Base-by-base conservation (phyloP, 1,140 invertebrate genomes). In the Zaprionus gabonicus region DNA sequence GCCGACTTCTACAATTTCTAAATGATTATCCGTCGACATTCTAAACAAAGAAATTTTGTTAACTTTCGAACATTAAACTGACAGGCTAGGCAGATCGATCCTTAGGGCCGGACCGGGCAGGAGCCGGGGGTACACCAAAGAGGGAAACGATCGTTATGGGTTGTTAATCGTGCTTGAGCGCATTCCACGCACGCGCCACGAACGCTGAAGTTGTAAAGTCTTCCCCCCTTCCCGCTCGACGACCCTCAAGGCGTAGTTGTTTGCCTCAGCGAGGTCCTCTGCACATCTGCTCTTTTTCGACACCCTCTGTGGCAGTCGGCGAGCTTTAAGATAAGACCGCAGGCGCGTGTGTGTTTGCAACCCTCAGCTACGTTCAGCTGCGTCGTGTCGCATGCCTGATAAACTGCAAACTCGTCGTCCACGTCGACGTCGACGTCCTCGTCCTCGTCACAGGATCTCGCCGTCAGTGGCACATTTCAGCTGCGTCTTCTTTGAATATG, bases 251-350 rank as follows among this genome's bases (percentile, higher is more conserved):
- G 34, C 51, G 71, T 51, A 77, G 66, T 78, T 72, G 68, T 71
- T 46, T 71, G 72, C 71, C 34, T 82, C 57, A 34, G 56, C 62
- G 15, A 34, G 69, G 62, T 74, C 63, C 20, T 23, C 68, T 7
- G 75, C 62, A 90, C 84, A 88, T 88, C 84, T 88, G 84, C 85
- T 90, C 85, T 75, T 76, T 88, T 88, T 59, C 67, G 57, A 71
- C 84, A 63, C 83, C 86, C 76, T 58, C 53, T 38, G 28, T 51
- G 38, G 20, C 17, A 23, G 23, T 10, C 31, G 7, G 25, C 10
- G 38, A 88, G 84, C 85, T 88, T 90, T 84, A 88, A 88, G 84
- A 88, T 88, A 88, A 90, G 84, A 64, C 72, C 34, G 28, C 41
- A 38, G 15, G 53, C 46, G 65, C 68, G 69, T 56, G 68, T 58